Evolutionary conservation across 2,888 invertebrate species (phyloP).

Genomic region (Drosophila nigricruria): DNA sequence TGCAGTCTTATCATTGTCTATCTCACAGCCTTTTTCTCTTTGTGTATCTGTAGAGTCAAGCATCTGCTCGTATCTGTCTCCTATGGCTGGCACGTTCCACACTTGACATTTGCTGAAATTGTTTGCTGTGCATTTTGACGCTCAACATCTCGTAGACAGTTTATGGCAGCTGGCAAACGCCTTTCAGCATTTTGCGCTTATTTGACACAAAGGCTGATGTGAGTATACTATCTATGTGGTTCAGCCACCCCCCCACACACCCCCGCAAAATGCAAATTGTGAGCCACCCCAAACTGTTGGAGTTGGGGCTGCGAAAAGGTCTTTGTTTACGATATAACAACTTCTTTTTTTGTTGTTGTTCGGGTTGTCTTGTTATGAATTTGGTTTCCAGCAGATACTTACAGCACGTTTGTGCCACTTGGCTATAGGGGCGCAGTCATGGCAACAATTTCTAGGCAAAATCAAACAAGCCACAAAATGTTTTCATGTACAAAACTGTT

Average conservation of each 20-base stretch:
- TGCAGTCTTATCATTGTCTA: constrained; percentile 42
- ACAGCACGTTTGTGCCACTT: constrained; percentile 72
- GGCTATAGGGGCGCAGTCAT: constrained; percentile 63
- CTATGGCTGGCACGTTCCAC: constrained; percentile 43
- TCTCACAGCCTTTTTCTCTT: constrained; percentile 7
- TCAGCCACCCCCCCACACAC: not conserved
- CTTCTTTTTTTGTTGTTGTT: constrained; percentile 44
- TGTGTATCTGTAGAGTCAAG: constrained; percentile 13
- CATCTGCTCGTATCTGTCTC: constrained; percentile 17
- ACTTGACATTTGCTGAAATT: constrained; percentile 62
- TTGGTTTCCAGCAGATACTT: constrained; percentile 68
- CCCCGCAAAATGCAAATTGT: constrained; percentile 73
- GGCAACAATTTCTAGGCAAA: constrained; percentile 62
- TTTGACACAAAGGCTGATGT: constrained; percentile 73
- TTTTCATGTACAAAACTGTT: constrained; percentile 33
- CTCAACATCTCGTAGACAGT: constrained; percentile 42
- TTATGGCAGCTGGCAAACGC: constrained; percentile 43
- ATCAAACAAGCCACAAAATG: constrained; percentile 55
- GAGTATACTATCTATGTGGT: constrained; percentile 6
- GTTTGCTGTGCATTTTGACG: constrained; percentile 64
- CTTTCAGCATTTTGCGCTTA: constrained; percentile 68
- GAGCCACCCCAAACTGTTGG: constrained; percentile 10
- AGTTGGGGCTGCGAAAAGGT: constrained; percentile 30
- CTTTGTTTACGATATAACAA: constrained; percentile 72
- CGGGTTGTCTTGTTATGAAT: constrained; percentile 69